These are phyloP conservation scores for Empidonax alnorum DNA, from an alignment of 2,113 vertebrate species.

Conservation along the genomic window DNA sequence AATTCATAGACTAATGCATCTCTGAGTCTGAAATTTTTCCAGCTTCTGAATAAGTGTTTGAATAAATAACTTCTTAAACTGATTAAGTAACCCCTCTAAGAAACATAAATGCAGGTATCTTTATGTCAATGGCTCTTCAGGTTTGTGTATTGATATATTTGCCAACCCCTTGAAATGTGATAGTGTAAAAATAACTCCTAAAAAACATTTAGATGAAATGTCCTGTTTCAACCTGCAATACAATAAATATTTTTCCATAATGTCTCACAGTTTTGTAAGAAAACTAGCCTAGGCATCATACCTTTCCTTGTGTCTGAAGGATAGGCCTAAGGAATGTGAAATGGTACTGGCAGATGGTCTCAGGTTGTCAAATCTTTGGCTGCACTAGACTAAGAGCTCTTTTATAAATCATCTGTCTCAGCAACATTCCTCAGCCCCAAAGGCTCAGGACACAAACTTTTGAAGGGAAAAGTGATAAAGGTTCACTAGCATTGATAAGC, in stretches of 20 bases:
- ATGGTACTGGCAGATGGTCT: slow-evolving; percentile 53
- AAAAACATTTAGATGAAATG: neutral
- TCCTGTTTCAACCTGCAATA: neutral
- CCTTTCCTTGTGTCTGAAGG: slow-evolving; percentile 9
- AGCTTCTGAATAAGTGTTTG: neutral
- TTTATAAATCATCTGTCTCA: slow-evolving; percentile 63
- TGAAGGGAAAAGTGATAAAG: slow-evolving; percentile 57
- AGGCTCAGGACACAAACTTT: slow-evolving; percentile 49
- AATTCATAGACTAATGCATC: neutral
- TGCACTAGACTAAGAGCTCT: slow-evolving; percentile 65
- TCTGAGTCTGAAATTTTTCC: neutral
- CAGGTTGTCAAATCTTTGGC: slow-evolving; percentile 68
- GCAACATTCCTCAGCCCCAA: slow-evolving; percentile 33
- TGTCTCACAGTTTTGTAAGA: neutral
- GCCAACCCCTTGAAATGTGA: neutral
- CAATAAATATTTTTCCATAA: slow-evolving; percentile 38
- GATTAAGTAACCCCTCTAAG: neutral
- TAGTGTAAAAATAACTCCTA: neutral
- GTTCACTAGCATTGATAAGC: slow-evolving; percentile 52
- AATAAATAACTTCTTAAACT: slow-evolving; percentile 40
- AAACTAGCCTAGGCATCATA: neutral
- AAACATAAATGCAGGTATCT: slow-evolving; percentile 1
- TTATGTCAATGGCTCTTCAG: neutral
- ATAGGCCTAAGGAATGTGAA: slow-evolving; percentile 59
- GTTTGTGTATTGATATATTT: neutral